Base-by-base conservation (phyloP, 2,888 invertebrate species). In the Luperina testacea region DNA sequence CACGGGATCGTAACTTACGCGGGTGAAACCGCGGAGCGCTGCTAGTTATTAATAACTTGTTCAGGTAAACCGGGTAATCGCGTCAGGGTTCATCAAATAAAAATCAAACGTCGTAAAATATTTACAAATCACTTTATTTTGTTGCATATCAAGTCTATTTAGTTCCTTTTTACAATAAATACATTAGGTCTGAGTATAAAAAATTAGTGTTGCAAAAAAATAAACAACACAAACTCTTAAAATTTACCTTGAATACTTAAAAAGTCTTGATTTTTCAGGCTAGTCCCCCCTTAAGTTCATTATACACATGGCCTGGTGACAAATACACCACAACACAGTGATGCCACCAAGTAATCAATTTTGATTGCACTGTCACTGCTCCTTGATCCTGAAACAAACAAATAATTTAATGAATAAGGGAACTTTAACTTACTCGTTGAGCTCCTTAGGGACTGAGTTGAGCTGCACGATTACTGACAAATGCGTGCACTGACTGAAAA, bases 61-160 rank as follows among this genome's bases (percentile, higher is more conserved):
- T 0, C 15, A 11, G 17, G 17, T 51, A 20, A n/a, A 17, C 5
- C 1, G 0, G 8, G 15, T 24, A 45, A 27, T 15, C 7, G 42
- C 15, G 6, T 48, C 9, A 45, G 51, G 17, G 0, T 59, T 67
- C 42, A 65, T 32, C n/a, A 84, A 84, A 84, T 84, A 81, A 83
- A 89, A 90, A 82, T 88, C 78, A 89, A 74, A 84, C 78, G 59
- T 75, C 81, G 72, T 80, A 86, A 88, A 90, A 90, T 96, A 96
- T 96, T 95, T 96, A 96, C 96, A 96, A 96, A 96, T 96, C 93
- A 93, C 92, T 96, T 96, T 96, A 95, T 95, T 96, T 96, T 94
- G 94, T 96, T 96, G 94, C 95, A 95, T 95, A 93, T 94, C 93
- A 94, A 96, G 95, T 96, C 95, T 94, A 95, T 95, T 94, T 92